Percentiles rank a stretch among this genome's conserved stretches.
Evolutionary conservation across 1,140 invertebrate genomes (phyloP).

Genomic region (Heterodera carotae): DNA sequence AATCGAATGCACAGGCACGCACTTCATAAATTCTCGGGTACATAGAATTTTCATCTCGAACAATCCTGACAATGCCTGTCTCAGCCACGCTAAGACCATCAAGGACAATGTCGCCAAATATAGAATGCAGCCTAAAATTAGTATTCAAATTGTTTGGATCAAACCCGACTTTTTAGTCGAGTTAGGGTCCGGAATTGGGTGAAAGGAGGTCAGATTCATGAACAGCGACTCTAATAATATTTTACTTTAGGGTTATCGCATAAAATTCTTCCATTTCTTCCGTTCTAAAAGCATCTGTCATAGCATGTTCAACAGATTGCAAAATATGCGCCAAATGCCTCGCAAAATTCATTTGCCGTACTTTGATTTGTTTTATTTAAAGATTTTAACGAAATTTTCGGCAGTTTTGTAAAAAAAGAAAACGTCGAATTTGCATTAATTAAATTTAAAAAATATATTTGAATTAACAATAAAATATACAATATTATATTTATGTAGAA

Average conservation of each 20-base stretch:
- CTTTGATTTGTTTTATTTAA: too few species aligned
- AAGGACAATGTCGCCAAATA: conserved; percentile 17
- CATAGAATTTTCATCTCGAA: conserved; percentile 8
- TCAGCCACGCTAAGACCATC: conserved; percentile 26
- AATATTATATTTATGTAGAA: too few species aligned
- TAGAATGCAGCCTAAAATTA: background rate
- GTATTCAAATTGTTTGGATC: background rate
- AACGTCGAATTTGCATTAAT: too few species aligned
- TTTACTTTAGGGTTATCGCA: conserved; percentile 11
- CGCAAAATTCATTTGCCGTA: background rate
- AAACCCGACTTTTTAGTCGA: too few species aligned
- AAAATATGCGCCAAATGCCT: background rate
- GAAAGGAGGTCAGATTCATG: too few species aligned
- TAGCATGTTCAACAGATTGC: background rate
- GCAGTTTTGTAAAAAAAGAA: too few species aligned
- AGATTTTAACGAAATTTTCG: too few species aligned
- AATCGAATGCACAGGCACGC: background rate
- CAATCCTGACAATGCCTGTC: conserved; percentile 18
- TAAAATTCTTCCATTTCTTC: conserved; percentile 12
- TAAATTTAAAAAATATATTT: too few species aligned
- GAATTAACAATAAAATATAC: too few species aligned
- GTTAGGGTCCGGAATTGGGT: too few species aligned
- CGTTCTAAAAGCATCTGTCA: background rate
- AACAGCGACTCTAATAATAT: background rate
- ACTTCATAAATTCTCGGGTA: conserved; percentile 19